Evolutionary conservation across 1,140 invertebrate species (phyloP).

Genomic region (Holotrichia oblita): DNA sequence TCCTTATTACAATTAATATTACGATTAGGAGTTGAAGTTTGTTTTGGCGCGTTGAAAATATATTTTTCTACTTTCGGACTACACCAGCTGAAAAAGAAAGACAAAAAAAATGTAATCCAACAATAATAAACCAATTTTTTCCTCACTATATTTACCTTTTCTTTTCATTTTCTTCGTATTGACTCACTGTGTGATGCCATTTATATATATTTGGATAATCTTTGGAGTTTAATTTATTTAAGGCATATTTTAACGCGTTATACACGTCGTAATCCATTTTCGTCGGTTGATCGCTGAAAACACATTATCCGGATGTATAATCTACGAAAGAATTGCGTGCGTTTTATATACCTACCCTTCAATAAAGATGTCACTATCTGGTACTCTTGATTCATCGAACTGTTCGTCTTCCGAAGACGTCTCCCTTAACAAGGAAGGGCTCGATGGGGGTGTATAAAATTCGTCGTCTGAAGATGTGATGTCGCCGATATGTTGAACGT

Average conservation of each 20-base stretch:
- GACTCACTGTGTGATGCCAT: conserved; percentile 71
- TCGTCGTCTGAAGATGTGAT: conserved; percentile 52
- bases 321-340: conserved; percentile 9
- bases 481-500: neutral
- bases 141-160: conserved; percentile 58
- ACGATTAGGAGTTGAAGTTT: conserved; percentile 16
- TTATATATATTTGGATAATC: conserved; percentile 73
- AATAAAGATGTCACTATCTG: conserved; percentile 64
- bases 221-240: conserved; percentile 63
- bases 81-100: conserved; percentile 50
- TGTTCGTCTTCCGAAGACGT: conserved; percentile 56
- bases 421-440: conserved; percentile 53
- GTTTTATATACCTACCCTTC: conserved; percentile 63
- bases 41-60: conserved; percentile 41
- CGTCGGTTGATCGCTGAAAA: conserved; percentile 70
- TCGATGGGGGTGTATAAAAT: conserved; percentile 66
- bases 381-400: conserved; percentile 63
- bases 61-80: conserved; percentile 46
- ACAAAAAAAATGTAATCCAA: conserved; percentile 45
- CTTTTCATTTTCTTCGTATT: conserved; percentile 65
- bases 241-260: conserved; percentile 67
- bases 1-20: conserved; percentile 28
- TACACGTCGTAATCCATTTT: conserved; percentile 77
- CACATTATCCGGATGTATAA: neutral
- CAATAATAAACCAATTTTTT: neutral